Base-by-base conservation (phyloP, 2,113 vertebrate genomes). In the Serilophus lunatus region DNA sequence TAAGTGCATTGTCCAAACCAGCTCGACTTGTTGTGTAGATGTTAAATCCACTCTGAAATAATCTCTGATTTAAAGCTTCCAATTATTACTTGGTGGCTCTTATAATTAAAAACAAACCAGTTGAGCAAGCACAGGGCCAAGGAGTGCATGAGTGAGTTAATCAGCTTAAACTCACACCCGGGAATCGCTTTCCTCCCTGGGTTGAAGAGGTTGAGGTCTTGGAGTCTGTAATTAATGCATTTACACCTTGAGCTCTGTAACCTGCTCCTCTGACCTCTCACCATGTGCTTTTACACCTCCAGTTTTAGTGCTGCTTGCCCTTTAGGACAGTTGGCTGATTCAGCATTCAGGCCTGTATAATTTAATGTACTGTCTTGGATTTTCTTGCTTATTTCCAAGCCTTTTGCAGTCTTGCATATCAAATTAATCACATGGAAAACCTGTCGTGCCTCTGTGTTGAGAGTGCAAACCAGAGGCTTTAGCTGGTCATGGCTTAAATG, bases 61-160 rank as follows among this genome's bases (percentile, higher is more conserved):
- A 11, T 47, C 65, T 91, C 28, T 50, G 71, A 74, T 82, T 88
- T 65, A 77, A 78, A 77, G 40, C 78, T 87, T 79, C 5, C 1
- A 18, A 45, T 91, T 45, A 65, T 57, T 82, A 24, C 28, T 18
- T 42, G 44, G 49, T 91, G 54, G 53, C 50, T 76, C 40, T 92
- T 86, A 12, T 1, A 69, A 91, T 88, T 88, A 74, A 77, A 92
- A 91, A 33, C 70, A 92, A 95, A 90, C 91, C 38, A 91, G 91
- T 94, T 91, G 50, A 74, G 38, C 82, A 36, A 92, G 87, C 54
- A 25, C 8, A 25, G 35, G 22, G 50, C 56, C 54, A 60, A 15
- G 54, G 50, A 93, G 51, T 1, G 18, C 64, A 15, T 59, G 50
- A 93, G 51, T 1, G 18, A 87, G 49, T 70, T 92, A 77, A 88